A percentile compares a stretch with the other conserved stretches of the same genome.
These are phyloP conservation scores for Amaurobius ferox DNA, from an alignment of 2,888 invertebrate genomes.

Conservation along the genomic window DNA sequence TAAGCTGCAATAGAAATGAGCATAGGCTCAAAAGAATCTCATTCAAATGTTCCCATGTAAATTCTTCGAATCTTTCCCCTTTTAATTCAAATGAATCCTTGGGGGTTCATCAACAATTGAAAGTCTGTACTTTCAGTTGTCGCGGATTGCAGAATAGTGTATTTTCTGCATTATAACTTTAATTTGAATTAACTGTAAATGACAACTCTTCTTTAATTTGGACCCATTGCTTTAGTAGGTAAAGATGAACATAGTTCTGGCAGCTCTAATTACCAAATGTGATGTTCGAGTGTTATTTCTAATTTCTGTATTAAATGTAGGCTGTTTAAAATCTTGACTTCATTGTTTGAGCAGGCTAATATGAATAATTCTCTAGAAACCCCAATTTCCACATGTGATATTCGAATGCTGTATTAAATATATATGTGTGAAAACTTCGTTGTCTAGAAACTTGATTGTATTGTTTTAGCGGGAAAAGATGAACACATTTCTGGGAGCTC, in stretches of 20 bases:
- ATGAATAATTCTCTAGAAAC: no score
- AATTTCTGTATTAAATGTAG: no score
- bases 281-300: no score
- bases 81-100: constrained; percentile 34
- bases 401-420: no score
- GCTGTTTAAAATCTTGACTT: no score
- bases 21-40: constrained; percentile 35
- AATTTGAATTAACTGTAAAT: constrained; percentile 50
- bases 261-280: constrained; percentile 26
- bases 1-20: constrained; percentile 11
- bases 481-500: no score
- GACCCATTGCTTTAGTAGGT: constrained; percentile 28
- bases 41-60: constrained; percentile 38
- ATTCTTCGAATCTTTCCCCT: not conserved
- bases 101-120: constrained; percentile 56
- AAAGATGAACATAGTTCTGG: constrained; percentile 24
- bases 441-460: no score
- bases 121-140: constrained; percentile 21
- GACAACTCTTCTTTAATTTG: constrained; percentile 20
- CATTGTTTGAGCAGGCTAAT: no score
- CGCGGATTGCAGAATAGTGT: constrained; percentile 18
- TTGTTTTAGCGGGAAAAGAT: no score
- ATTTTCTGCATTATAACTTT: constrained; percentile 10
- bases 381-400: no score
- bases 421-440: no score